Percentiles rank a stretch among this genome's conserved stretches.
These are phyloP conservation scores for Lethenteron reissneri DNA, from an alignment of 2,113 vertebrate species.

Conservation along the genomic window DNA sequence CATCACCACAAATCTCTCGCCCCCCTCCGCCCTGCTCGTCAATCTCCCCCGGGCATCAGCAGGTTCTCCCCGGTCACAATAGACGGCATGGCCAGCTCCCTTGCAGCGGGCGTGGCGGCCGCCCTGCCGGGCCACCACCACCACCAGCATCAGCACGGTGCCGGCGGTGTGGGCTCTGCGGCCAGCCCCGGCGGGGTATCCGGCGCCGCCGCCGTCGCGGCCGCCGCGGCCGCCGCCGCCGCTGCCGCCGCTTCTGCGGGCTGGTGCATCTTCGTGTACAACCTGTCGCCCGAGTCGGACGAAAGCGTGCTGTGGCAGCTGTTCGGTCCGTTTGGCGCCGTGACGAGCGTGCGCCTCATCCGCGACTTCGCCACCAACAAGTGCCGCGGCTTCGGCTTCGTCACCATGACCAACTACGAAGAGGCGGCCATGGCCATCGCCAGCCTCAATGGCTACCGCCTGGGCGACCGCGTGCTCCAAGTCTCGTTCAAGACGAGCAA, in stretches of 20 bases:
- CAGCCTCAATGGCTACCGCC: constrained; percentile 97
- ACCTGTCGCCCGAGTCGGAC: constrained; percentile 91
- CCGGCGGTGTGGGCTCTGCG: too few species aligned
- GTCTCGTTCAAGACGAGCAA: constrained; percentile 99
- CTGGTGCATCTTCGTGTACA: constrained; percentile 99
- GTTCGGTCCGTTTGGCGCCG: constrained; percentile 90
- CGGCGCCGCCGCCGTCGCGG: constrained; percentile 66
- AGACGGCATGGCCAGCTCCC: constrained; percentile 97
- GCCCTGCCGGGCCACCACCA: constrained; percentile 19
- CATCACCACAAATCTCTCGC: not conserved
- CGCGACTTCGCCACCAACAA: constrained; percentile 99
- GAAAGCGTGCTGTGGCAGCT: constrained; percentile 99
- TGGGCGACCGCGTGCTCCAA: constrained; percentile 98
- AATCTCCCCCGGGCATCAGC: constrained; percentile 44
- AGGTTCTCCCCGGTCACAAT: constrained; percentile 99
- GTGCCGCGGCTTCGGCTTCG: constrained; percentile 99
- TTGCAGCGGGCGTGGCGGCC: constrained; percentile 97
- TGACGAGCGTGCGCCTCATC: constrained; percentile 99
- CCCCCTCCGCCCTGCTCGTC: not conserved
- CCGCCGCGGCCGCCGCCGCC: constrained; percentile 90
- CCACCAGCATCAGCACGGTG: too few species aligned
- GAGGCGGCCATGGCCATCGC: constrained; percentile 99
- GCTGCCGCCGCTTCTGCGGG: constrained; percentile 50
- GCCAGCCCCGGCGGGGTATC: too few species aligned
- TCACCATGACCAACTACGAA: constrained; percentile 99